A percentile compares a stretch with the other conserved stretches of the same genome.
phyloP scores from a whole-genome alignment of 2,113 vertebrate species.

The Glaucidium brasilianum region DNA sequence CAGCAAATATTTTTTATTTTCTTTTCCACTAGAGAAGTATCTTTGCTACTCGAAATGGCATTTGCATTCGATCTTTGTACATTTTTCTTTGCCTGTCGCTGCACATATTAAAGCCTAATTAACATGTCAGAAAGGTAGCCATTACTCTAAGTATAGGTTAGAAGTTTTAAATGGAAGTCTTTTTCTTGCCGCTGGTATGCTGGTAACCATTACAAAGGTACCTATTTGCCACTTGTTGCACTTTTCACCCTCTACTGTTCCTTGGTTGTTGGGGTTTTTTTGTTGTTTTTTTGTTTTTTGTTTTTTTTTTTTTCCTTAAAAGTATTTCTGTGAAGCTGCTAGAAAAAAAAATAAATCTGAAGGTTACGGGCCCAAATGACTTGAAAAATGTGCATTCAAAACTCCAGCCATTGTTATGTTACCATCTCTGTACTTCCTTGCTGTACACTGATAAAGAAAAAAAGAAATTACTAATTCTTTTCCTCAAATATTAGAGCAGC shows the following conservation, averaged over 20 bases:
- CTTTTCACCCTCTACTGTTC: not conserved
- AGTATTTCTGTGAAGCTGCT: not conserved
- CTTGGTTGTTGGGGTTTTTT: not conserved
- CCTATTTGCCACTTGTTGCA: conserved; percentile 52
- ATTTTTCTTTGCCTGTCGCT: conserved; percentile 30
- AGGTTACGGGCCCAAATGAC: not conserved
- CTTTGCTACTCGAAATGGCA: conserved; percentile 33
- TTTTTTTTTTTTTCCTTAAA: not conserved
- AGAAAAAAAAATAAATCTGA: not conserved
- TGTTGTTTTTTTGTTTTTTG: too few relatives aligned
- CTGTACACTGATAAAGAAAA: not conserved
- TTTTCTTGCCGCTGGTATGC: not conserved
- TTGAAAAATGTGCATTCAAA: not conserved
- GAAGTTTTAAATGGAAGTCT: not conserved
- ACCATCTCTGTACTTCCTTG: not conserved
- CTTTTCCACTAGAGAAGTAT: conserved; percentile 30
- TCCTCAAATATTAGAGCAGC: not conserved
- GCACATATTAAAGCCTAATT: conserved; percentile 54
- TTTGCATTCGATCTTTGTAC: conserved; percentile 42
- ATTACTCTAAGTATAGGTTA: conserved; percentile 47
- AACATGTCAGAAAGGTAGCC: conserved; percentile 48
- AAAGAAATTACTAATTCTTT: not conserved
- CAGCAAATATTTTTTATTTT: conserved; percentile 57
- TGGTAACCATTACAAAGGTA: conserved; percentile 7
- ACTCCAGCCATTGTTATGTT: not conserved